A percentile compares a stretch with the other conserved stretches of the same genome.
These are phyloP conservation scores for Limenitis camilla DNA, from an alignment of 2,888 invertebrate genomes.

Conservation along the genomic window DNA sequence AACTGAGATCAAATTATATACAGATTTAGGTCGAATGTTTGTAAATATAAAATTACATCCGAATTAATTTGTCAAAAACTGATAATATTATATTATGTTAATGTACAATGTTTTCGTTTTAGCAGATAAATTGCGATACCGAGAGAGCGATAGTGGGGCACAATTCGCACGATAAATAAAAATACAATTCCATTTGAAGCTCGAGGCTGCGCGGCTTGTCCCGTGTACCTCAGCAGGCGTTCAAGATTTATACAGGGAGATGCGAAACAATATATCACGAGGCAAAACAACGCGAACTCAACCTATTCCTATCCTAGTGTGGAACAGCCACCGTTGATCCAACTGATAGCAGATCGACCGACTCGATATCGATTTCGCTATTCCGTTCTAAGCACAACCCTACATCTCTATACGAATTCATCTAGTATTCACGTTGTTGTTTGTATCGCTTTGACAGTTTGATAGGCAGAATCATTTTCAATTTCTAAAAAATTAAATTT, in stretches of 20 bases:
- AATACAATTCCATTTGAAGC: slow-evolving; percentile 74
- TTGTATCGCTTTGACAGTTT: background rate
- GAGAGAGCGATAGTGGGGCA: slow-evolving; percentile 66
- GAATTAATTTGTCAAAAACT: too few relatives aligned
- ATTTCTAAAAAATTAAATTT: background rate
- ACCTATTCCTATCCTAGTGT: slow-evolving; percentile 62
- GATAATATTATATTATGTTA: background rate
- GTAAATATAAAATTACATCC: background rate
- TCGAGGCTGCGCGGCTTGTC: slow-evolving; percentile 62
- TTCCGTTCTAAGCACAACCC: slow-evolving; percentile 19
- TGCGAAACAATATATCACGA: slow-evolving; percentile 73
- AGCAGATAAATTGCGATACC: slow-evolving; percentile 69
- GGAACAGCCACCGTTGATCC: slow-evolving; percentile 66
- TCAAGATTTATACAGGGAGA: slow-evolving; percentile 72
- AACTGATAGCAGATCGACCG: slow-evolving; percentile 63
- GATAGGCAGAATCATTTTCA: background rate
- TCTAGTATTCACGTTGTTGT: slow-evolving; percentile 1
- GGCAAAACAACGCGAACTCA: slow-evolving; percentile 64
- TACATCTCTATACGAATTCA: slow-evolving; percentile 5
- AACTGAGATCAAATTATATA: too few relatives aligned
- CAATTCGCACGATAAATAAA: slow-evolving; percentile 74
- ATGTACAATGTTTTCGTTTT: slow-evolving; percentile 36
- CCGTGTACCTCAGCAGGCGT: slow-evolving; percentile 74
- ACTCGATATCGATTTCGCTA: slow-evolving; percentile 50
- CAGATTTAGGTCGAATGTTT: too few relatives aligned